Conservation (phyloP, 92 coral and sea anemone genomes). For the Porites lobata region DNA sequence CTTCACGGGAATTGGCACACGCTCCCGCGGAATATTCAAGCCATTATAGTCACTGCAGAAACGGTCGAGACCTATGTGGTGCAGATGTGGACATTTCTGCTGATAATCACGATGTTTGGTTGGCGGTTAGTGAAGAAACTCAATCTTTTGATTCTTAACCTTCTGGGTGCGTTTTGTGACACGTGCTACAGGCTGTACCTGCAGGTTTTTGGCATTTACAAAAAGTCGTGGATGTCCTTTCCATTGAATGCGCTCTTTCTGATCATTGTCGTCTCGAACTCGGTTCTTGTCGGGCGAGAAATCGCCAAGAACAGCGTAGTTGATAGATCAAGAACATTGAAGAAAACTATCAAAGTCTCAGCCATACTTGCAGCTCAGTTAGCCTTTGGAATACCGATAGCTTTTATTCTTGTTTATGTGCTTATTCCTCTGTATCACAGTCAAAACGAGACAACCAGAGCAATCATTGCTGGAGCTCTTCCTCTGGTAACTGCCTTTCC, state of each 20-base stretch:
- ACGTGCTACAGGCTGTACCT: conserved; percentile 51
- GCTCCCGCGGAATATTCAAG: conserved; percentile 31
- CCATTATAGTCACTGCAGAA: conserved; percentile 4
- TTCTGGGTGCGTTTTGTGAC: conserved; percentile 65
- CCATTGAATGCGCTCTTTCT: conserved; percentile 57
- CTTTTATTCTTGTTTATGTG: conserved; percentile 42
- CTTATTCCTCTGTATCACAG: conserved; percentile 60
- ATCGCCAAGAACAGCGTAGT: conserved; percentile 2
- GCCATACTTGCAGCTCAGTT: conserved; percentile 51
- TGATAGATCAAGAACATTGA: background rate
- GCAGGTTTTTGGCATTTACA: conserved; percentile 60
- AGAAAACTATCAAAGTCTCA: conserved; percentile 27
- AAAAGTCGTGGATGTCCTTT: conserved; percentile 53
- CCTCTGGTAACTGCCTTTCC: conserved; percentile 62
- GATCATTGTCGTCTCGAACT: conserved; percentile 41
- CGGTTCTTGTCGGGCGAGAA: conserved; percentile 52
- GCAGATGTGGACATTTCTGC: conserved; percentile 12
- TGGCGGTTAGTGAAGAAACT: conserved; percentile 61
- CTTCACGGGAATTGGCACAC: conserved; percentile 9
- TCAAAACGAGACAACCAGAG: conserved; percentile 43
- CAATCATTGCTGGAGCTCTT: conserved; percentile 32
- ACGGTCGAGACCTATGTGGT: background rate
- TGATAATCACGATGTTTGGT: conserved; percentile 40
- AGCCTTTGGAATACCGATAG: conserved; percentile 42
- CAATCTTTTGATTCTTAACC: conserved; percentile 55